A percentile compares a stretch with the other conserved stretches of the same genome.
phyloP scores from a whole-genome alignment of 1,140 invertebrate genomes.

The Habropoda laboriosa region DNA sequence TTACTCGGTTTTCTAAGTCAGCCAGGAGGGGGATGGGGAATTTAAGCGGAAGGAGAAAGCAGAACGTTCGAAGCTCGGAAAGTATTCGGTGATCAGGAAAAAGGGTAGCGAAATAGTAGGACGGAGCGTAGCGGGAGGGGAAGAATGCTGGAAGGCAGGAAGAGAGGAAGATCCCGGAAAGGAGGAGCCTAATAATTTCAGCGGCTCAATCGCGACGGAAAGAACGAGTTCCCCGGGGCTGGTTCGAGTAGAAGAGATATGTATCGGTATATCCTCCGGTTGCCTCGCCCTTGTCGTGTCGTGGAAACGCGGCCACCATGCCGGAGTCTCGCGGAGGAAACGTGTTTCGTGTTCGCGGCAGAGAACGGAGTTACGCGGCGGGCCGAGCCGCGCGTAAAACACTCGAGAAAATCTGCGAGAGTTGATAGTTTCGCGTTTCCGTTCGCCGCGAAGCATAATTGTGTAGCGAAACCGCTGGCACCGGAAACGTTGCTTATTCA shows the following conservation, averaged over 20 bases:
- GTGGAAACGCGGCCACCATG: constrained; percentile 43
- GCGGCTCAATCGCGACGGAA: constrained; percentile 68
- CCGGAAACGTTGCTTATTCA: neutral
- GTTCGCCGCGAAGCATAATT: constrained; percentile 13
- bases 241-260: constrained; percentile 59
- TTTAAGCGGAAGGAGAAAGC: neutral
- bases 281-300: constrained; percentile 47
- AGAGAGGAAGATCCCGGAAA: constrained; percentile 28
- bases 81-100: neutral
- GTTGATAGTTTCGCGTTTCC: constrained; percentile 53
- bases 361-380: constrained; percentile 8
- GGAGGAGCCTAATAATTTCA: constrained; percentile 70
- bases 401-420: constrained; percentile 45
- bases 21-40: neutral
- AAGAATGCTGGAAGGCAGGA: constrained; percentile 1
- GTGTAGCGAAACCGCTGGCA: constrained; percentile 22
- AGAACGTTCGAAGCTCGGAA: neutral
- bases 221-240: constrained; percentile 63
- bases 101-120: neutral
- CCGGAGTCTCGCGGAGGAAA: constrained; percentile 28
- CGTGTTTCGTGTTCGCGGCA: too few relatives aligned
- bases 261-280: constrained; percentile 54
- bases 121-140: too few relatives aligned
- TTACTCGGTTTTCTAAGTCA: neutral
- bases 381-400: constrained; percentile 51